Percentiles rank a stretch among this genome's conserved stretches.
Conservation (phyloP, 2,888 invertebrate species). For the Hecatera dysodea region DNA sequence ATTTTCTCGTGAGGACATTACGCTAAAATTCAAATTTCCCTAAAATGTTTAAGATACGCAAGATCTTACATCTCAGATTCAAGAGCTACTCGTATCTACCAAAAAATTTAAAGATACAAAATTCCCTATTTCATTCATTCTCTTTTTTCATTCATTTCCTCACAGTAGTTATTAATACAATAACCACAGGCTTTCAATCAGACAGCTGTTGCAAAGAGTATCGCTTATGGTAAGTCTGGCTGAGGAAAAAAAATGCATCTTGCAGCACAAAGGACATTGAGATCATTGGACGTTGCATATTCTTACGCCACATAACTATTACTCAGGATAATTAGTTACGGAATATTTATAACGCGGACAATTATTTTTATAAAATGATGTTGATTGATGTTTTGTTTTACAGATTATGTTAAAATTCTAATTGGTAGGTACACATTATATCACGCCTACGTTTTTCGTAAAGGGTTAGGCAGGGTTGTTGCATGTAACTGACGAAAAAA, state of each 20-base stretch:
- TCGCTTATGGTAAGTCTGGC: constrained; percentile 20
- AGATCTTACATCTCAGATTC: too few relatives aligned
- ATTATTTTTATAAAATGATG: too few relatives aligned
- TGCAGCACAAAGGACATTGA: constrained; percentile 40
- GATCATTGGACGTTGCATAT: constrained; percentile 21
- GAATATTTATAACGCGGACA: neutral
- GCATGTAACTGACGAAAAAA: neutral
- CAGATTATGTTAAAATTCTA: too few relatives aligned
- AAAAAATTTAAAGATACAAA: too few relatives aligned
- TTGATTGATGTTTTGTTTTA: too few relatives aligned
- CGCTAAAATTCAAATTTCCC: too few relatives aligned
- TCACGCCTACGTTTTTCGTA: neutral
- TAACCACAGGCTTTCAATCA: neutral
- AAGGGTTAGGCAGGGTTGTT: neutral
- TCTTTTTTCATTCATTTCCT: too few relatives aligned
- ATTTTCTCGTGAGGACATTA: too few relatives aligned
- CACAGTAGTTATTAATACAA: too few relatives aligned
- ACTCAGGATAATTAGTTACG: constrained; percentile 2
- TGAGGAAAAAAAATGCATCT: constrained; percentile 43
- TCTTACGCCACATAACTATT: constrained; percentile 13
- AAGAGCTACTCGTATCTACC: too few relatives aligned
- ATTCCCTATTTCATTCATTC: too few relatives aligned
- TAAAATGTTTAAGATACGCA: too few relatives aligned
- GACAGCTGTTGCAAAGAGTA: constrained; percentile 3
- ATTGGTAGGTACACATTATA: neutral